A percentile compares a stretch with the other conserved stretches of the same genome.
These are phyloP conservation scores for Dasysyrphus tricinctus DNA, from an alignment of 2,888 invertebrate species.

Conservation along the genomic window DNA sequence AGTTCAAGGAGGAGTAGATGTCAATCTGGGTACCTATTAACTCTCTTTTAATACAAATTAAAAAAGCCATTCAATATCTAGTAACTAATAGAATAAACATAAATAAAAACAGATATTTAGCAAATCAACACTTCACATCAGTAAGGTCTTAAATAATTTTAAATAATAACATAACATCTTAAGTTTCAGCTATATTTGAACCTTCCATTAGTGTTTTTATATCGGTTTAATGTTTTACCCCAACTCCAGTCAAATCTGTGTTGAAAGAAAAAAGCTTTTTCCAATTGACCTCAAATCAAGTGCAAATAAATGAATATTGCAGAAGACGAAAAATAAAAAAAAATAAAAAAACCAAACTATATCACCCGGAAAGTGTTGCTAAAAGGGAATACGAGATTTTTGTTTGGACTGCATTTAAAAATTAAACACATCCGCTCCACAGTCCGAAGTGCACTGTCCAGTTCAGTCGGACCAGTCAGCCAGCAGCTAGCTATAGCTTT, in stretches of 20 bases:
- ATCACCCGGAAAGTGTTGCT: conserved; percentile 51
- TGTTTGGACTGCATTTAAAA: conserved; percentile 64
- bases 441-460: conserved; percentile 9
- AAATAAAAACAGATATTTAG: too few species aligned
- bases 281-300: conserved; percentile 42
- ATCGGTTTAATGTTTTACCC: neutral
- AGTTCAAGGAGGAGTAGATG: too few species aligned
- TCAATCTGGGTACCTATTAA: too few species aligned
- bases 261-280: neutral
- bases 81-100: too few species aligned
- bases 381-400: conserved; percentile 60
- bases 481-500: neutral
- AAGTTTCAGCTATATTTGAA: too few species aligned
- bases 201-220: neutral
- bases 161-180: neutral
- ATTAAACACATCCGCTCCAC: conserved; percentile 41
- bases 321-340: neutral
- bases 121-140: too few species aligned
- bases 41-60: too few species aligned
- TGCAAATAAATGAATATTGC: conserved; percentile 55
- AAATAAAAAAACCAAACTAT: neutral
- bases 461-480: neutral
- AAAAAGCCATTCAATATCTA: too few species aligned
- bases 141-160: too few species aligned
- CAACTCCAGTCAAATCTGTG: neutral